Evolutionary conservation across 2,797 vertebrate genomes (phyloP), one percentile per base, ranked within the genome.

Genomic region (Silurus aristotelis): DNA sequence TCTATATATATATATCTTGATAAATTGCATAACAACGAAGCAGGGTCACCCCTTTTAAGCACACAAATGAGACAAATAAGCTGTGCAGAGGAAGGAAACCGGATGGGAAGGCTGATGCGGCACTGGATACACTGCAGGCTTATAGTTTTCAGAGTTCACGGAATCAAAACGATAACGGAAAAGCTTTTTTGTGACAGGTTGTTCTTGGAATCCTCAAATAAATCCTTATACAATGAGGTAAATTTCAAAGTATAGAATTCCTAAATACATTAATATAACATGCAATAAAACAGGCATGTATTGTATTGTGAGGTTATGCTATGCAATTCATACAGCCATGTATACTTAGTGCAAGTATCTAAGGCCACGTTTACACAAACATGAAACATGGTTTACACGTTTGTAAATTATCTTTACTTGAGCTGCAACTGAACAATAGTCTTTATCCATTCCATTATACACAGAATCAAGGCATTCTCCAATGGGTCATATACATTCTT

Each of bases 311-410:
- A 43, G 31, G 68, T 75, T 75, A 56, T 17, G 4, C 14, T 12
- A 6, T 75, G 52, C 14, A 76, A 27, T 17, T 27, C 6, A 58
- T 31, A 31, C 12, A 58, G 13, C 56, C 43, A 80, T 25, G 22
- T 66, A 58, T 52, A 76, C 38, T 83, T 56, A 82, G 60, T 25
- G 48, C n/a, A 56, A 70, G 71, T 38, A 66, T 38, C 85, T 86
- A 79, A 89, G 77, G 86, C 82, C 48, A 52, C 48, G 58, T 91
- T 91, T 80, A 88, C 82, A 86, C 66, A 91, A 61, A 87, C 87
- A 82, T 56, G 5, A 52, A 52, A 86, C 66, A 61, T 83, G 60
- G 86, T 83, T 78, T 82, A 46, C 83, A 90, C 66, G 84, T 12
- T 61, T 67, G 60, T 83, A 61, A 66, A 31, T 82, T 72, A 64